phyloP scores from a whole-genome alignment of 2,888 invertebrate genomes.

The Oscheius onirici region DNA sequence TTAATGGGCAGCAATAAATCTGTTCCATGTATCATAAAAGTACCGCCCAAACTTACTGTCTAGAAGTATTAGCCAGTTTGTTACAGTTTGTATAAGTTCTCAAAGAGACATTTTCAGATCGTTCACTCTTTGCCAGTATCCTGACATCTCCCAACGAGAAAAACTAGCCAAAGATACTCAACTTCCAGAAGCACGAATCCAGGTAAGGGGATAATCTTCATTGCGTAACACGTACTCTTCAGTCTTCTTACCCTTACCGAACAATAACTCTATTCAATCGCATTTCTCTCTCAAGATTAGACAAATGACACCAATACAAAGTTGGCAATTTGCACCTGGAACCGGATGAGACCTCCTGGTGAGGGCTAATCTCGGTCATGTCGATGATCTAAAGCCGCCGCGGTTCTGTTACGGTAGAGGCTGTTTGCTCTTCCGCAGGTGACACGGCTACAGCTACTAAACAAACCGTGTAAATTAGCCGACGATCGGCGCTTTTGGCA shows the following conservation, averaged over 20 bases:
- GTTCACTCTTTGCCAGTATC: conserved; percentile 49
- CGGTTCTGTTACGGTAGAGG: conserved; percentile 26
- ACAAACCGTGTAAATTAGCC: conserved; percentile 37
- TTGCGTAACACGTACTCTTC: background rate
- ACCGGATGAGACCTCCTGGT: conserved; percentile 3
- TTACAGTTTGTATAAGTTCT: background rate
- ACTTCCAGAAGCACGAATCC: conserved; percentile 54
- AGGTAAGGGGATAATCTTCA: conserved; percentile 32
- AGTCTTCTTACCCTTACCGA: too few relatives aligned
- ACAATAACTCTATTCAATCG: too few relatives aligned
- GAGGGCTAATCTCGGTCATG: conserved; percentile 20
- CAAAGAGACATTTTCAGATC: too few relatives aligned
- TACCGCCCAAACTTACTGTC: background rate
- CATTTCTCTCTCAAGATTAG: too few relatives aligned
- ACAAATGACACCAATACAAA: background rate
- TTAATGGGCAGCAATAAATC: too few relatives aligned
- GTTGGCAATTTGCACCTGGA: conserved; percentile 1
- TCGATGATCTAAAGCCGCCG: conserved; percentile 5
- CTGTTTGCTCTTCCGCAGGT: conserved; percentile 32
- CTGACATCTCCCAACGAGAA: conserved; percentile 51
- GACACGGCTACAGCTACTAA: conserved; percentile 30
- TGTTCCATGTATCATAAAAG: too few relatives aligned
- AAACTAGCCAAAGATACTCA: conserved; percentile 45
- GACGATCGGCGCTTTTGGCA: conserved; percentile 21
- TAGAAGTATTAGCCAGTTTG: background rate